A percentile compares a stretch with the other conserved stretches of the same genome.
phyloP scores from a whole-genome alignment of 2,888 invertebrate species.

The Orchesellides sinensis region DNA sequence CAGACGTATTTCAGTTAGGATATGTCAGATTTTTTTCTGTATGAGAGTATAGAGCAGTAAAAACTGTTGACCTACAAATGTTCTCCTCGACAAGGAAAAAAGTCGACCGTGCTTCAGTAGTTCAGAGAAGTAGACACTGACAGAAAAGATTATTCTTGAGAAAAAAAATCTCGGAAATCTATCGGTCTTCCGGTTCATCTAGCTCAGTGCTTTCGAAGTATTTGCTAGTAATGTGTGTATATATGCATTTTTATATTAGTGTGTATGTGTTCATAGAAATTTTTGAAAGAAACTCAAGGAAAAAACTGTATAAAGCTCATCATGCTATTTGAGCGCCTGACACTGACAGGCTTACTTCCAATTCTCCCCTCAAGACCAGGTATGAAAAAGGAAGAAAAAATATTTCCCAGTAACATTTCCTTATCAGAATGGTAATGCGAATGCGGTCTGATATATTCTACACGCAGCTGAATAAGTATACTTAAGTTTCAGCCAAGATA shows the following conservation, averaged over 20 bases:
- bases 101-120: too few species aligned
- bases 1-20: neutral
- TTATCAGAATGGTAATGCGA: slow-evolving; percentile 13
- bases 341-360: slow-evolving; percentile 26
- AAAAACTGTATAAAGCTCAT: neutral
- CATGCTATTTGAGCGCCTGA: slow-evolving; percentile 23
- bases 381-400: slow-evolving; percentile 4
- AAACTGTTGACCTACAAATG: slow-evolving; percentile 22
- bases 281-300: neutral
- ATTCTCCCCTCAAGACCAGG: slow-evolving; percentile 19
- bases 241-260: neutral
- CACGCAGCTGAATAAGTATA: neutral
- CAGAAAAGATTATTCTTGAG: slow-evolving; percentile 37
- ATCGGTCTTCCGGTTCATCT: slow-evolving; percentile 19
- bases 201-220: neutral
- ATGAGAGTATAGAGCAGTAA: neutral
- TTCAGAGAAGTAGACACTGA: slow-evolving; percentile 10
- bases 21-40: slow-evolving; percentile 13
- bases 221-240: too few species aligned
- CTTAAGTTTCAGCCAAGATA: slow-evolving; percentile 24
- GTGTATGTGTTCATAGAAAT: neutral
- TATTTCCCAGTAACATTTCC: too few species aligned
- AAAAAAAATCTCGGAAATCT: slow-evolving; percentile 28
- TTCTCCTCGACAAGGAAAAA: neutral
- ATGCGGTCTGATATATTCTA: neutral